These are phyloP conservation scores for Oncorhynchus nerka DNA, from an alignment of 2,113 vertebrate species.

Conservation along the genomic window DNA sequence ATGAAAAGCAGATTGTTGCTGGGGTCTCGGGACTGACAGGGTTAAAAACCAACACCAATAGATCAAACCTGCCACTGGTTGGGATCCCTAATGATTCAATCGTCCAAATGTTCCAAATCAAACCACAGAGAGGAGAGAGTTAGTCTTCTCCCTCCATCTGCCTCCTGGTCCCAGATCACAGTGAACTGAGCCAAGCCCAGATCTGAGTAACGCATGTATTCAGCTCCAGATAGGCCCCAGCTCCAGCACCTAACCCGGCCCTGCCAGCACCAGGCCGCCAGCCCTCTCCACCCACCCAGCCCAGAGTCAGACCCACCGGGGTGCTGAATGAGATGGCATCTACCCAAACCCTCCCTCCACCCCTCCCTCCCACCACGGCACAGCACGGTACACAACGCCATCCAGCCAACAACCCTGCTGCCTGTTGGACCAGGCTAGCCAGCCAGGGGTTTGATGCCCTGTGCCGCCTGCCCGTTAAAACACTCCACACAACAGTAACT, in stretches of 20 bases:
- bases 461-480: not conserved
- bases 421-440: not conserved
- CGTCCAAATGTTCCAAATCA: not conserved
- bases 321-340: constrained; percentile 19
- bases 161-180: not conserved
- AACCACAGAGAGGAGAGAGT: not conserved
- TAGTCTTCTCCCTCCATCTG: not conserved
- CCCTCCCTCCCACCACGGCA: not conserved
- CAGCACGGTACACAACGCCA: not conserved
- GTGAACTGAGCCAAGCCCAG: constrained; percentile 7
- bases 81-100: no score
- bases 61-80: no score
- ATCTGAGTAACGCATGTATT: no score
- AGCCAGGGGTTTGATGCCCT: constrained; percentile 27
- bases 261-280: not conserved
- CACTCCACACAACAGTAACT: constrained; percentile 32
- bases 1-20: no score
- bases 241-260: not conserved
- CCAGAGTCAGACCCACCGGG: constrained; percentile 3
- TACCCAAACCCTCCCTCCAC: constrained; percentile 6
- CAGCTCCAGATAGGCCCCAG: no score
- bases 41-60: not conserved
- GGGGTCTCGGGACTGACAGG: no score
- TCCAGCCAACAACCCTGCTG: not conserved
- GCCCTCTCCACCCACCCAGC: not conserved